phyloP scores from a whole-genome alignment of 2,113 vertebrate genomes.

The Lamprotornis superbus region DNA sequence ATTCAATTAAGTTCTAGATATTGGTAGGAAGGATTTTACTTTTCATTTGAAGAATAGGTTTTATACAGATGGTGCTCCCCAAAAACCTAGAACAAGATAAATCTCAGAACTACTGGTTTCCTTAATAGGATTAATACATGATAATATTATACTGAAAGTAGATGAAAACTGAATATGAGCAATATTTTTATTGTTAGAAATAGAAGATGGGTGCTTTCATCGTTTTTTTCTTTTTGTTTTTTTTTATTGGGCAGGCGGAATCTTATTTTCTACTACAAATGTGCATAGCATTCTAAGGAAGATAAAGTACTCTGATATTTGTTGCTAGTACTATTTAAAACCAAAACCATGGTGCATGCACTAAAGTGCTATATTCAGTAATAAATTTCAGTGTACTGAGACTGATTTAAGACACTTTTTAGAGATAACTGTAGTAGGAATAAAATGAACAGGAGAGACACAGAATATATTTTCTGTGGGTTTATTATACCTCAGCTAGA shows the following conservation, averaged over 20 bases:
- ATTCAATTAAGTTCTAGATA: not conserved
- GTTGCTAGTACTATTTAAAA: not conserved
- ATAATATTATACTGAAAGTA: not conserved
- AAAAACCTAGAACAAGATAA: not conserved
- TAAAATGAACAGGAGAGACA: conserved; percentile 8
- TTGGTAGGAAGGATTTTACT: not conserved
- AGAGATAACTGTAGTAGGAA: not conserved
- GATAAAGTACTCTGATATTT: not conserved
- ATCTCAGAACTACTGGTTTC: not conserved
- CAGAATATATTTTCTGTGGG: not conserved
- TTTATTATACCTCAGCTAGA: conserved; percentile 30
- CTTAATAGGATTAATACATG: not conserved
- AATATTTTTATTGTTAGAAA: not conserved
- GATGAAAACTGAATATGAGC: not conserved
- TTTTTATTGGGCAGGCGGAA: not conserved
- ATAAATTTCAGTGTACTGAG: conserved; percentile 17
- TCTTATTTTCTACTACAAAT: not conserved
- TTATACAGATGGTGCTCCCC: not conserved
- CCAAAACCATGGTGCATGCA: not conserved
- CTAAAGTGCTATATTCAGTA: not conserved
- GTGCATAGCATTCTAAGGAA: not conserved
- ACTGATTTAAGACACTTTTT: conserved; percentile 14
- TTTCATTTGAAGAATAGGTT: not conserved
- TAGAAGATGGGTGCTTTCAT: not conserved
- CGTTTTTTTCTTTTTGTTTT: too few species aligned